phyloP scores from a whole-genome alignment of 2,113 vertebrate genomes.

The Seriola rivoliana region DNA sequence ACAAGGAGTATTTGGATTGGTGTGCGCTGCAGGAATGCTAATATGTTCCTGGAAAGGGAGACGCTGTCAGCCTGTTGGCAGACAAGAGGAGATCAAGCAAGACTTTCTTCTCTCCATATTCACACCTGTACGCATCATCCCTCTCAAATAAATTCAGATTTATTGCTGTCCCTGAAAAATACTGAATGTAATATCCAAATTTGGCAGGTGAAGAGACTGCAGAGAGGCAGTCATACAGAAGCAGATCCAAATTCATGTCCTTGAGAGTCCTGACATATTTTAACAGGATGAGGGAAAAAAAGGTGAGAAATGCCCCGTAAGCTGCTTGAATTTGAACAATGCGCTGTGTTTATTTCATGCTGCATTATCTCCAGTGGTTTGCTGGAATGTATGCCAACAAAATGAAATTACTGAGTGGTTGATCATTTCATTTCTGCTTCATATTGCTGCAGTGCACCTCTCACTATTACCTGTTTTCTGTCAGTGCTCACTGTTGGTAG shows the following conservation, averaged over 20 bases:
- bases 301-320: constrained; percentile 18
- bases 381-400: constrained; percentile 11
- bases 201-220: constrained; percentile 42
- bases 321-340: constrained; percentile 34
- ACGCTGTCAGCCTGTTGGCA: constrained; percentile 59
- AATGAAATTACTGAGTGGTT: neutral
- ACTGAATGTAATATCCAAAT: constrained; percentile 47
- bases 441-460: neutral
- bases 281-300: constrained; percentile 23
- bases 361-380: constrained; percentile 23
- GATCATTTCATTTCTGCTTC: constrained; percentile 9
- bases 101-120: constrained; percentile 58
- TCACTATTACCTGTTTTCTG: neutral
- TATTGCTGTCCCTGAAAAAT: constrained; percentile 44
- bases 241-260: constrained; percentile 38
- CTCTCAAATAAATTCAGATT: constrained; percentile 58
- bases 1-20: constrained; percentile 74
- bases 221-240: constrained; percentile 30
- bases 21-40: constrained; percentile 76
- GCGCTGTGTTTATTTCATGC: constrained; percentile 21
- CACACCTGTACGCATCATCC: constrained; percentile 64
- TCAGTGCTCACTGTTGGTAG: neutral
- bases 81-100: constrained; percentile 70
- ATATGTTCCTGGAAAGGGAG: constrained; percentile 70
- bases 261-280: constrained; percentile 54